Percentiles rank a stretch among this genome's conserved stretches.
Conservation (phyloP, 2,113 vertebrate genomes). For the Zapornia atra region DNA sequence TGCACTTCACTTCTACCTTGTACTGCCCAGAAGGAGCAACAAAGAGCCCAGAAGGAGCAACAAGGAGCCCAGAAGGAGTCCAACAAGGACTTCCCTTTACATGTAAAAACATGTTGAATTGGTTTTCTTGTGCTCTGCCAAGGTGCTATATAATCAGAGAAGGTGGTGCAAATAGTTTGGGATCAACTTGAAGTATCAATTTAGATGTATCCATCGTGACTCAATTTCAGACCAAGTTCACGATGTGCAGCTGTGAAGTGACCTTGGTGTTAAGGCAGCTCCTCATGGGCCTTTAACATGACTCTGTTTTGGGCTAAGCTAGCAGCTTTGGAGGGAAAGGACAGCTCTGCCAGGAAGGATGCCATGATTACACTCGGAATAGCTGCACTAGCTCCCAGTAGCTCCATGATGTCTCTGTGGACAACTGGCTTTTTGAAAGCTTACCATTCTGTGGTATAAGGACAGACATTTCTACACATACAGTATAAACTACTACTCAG, state of each 20-base stretch:
- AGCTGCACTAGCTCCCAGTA: neutral
- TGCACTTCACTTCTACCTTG: neutral
- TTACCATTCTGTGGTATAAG: neutral
- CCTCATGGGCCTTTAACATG: accelerated
- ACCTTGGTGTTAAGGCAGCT: neutral
- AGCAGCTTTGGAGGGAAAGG: neutral
- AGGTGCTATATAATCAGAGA: neutral
- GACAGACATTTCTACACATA: neutral
- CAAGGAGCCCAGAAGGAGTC: neutral
- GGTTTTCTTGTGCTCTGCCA: neutral
- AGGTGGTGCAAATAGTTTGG: neutral
- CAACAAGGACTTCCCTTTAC: neutral
- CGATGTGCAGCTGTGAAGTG: neutral
- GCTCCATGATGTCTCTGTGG: neutral
- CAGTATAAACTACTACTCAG: neutral
- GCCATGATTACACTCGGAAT: neutral
- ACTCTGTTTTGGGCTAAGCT: neutral
- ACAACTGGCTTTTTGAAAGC: neutral
- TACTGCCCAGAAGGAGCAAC: neutral
- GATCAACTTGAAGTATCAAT: neutral
- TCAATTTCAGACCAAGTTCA: neutral
- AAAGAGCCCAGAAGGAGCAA: neutral
- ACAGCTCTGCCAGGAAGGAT: neutral
- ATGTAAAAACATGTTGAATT: neutral
- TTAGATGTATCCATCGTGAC: neutral